Evolutionary conservation across 2,797 vertebrate genomes (phyloP).

Genomic region (Artibeus lituratus): DNA sequence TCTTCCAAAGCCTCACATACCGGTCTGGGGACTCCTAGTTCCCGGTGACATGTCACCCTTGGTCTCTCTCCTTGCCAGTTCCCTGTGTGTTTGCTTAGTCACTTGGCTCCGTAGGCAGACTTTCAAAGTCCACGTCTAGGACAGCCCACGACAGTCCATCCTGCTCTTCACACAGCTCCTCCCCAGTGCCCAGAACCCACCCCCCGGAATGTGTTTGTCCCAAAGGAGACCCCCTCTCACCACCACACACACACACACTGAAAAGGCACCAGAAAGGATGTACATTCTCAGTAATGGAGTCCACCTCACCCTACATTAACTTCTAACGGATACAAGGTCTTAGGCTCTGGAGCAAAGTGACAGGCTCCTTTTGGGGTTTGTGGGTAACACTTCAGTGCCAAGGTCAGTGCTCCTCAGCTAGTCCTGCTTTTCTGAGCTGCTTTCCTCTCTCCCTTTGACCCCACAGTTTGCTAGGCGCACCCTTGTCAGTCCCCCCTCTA

Average conservation of each 20-base stretch:
- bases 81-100: neutral
- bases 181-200: neutral
- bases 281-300: neutral
- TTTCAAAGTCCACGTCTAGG: neutral
- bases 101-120: neutral
- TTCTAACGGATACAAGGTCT: neutral
- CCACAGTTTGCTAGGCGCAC: neutral
- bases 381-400: neutral
- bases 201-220: neutral
- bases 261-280: neutral
- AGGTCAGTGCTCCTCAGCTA: neutral
- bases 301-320: neutral
- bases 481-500: neutral
- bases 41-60: neutral
- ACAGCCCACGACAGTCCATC: neutral
- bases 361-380: neutral
- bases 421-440: neutral
- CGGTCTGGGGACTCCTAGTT: no score
- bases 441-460: neutral
- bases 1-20: neutral
- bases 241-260: neutral
- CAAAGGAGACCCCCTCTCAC: neutral
- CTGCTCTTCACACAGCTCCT: neutral
- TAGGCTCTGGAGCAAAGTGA: neutral
- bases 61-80: neutral